A percentile compares a stretch with the other conserved stretches of the same genome.
Conservation (phyloP, 2,113 vertebrate species). For the Chlamydotis undulata region DNA sequence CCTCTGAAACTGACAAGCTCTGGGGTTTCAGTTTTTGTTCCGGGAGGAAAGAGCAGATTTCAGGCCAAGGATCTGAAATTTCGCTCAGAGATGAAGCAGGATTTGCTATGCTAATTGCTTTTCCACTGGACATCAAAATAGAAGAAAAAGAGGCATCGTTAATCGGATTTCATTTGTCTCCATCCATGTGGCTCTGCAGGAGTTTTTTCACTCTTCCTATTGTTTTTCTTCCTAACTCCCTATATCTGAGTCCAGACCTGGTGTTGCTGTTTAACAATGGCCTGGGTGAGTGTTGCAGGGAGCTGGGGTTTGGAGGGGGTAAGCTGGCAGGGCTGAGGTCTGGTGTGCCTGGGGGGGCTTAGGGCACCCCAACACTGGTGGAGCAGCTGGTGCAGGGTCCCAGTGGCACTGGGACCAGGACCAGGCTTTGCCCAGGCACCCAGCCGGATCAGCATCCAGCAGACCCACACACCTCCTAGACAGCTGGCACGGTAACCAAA, state of each 20-base stretch:
- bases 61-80: constrained; percentile 60
- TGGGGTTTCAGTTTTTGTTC: constrained; percentile 40
- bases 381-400: constrained; percentile 77
- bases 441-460: constrained; percentile 55
- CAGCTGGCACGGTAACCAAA: constrained; percentile 79
- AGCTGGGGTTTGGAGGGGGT: not conserved
- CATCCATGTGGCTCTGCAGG: not conserved
- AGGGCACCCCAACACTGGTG: constrained; percentile 65
- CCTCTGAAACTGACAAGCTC: constrained; percentile 31
- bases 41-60: constrained; percentile 51
- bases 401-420: not conserved
- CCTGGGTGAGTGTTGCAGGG: not conserved
- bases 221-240: not conserved
- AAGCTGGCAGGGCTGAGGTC: constrained; percentile 7
- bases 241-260: not conserved
- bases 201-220: not conserved
- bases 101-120: constrained; percentile 71
- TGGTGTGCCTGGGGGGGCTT: constrained; percentile 56
- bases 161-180: constrained; percentile 9
- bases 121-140: constrained; percentile 43
- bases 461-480: constrained; percentile 58
- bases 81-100: constrained; percentile 60
- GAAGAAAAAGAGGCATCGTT: not conserved
- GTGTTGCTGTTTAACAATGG: not conserved
- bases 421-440: constrained; percentile 30